Evolutionary conservation across 2,797 vertebrate genomes (phyloP), one percentile per base, ranked within the genome.

Genomic region (Petrocephalus schoutedeni): DNA sequence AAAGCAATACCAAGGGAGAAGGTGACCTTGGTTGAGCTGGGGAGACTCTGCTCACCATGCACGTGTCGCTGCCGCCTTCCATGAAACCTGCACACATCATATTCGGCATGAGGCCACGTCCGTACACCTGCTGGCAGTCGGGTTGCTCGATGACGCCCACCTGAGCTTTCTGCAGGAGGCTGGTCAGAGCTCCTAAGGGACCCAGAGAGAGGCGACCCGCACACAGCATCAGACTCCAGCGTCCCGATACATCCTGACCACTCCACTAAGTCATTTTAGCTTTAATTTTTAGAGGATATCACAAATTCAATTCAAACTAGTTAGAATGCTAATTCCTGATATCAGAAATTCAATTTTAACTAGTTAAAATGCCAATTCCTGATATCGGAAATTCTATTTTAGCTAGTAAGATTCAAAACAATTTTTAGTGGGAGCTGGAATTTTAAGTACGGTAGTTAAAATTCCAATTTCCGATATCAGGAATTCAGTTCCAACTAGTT

Each of bases 1-100:
- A 51, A 74, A 6, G 36, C 21, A n/a, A 59, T 19, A 12, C 19
- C 82, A 49, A 87, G 36, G 36, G 36, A 41, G 36, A 41, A 87
- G n/a, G 71, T 10, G 12, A 45, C 56, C 82, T 87, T 53, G 1
- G 19, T 64, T 64, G 7, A 2, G n/a, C 3, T 21, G 53, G 36
- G 14, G 53, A 12, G 19, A n/a, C 58, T 32, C 61, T 67, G 64
- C 97, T 97, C 94, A 99, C 98, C 89, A 97, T 95, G 87, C 98
- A 99, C 82, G 97, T 97, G 95, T 99, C 98, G 2, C 95, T 94
- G 0, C 96, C 94, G 56, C 98, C 97, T 36, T 96, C 96, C 23
- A 97, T 96, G 89, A 94, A 95, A 0, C 97, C 98, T 0, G 98
- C 98, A 23, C 98, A 99, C 93, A 99, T 90, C 98, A 99, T 99